These are phyloP conservation scores for Brachionus koreanus DNA, from an alignment of 1,140 invertebrate species.

Conservation along the genomic window DNA sequence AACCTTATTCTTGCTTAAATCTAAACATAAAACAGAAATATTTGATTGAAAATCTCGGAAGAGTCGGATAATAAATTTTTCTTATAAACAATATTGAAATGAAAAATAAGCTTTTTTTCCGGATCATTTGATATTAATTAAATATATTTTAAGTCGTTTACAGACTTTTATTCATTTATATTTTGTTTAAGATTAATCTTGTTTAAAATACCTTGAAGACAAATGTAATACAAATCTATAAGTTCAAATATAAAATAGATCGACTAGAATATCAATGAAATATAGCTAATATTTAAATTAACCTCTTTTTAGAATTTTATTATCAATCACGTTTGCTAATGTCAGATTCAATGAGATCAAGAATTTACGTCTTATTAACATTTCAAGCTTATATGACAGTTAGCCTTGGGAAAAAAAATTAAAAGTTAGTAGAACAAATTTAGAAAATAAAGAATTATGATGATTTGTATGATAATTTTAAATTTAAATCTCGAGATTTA, in stretches of 20 bases:
- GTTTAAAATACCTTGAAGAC: not conserved
- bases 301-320: not conserved
- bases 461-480: not conserved
- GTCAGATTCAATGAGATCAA: not conserved
- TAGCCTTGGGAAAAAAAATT: not conserved
- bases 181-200: not conserved
- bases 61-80: not conserved
- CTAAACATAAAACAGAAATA: not conserved
- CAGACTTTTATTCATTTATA: not conserved
- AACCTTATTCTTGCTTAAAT: slow-evolving; percentile 9
- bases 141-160: slow-evolving; percentile 7
- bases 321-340: not conserved
- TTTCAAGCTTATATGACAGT: not conserved
- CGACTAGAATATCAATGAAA: not conserved
- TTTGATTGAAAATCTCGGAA: not conserved
- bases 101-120: not conserved
- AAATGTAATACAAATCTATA: not conserved
- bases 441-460: not conserved
- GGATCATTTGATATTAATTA: slow-evolving; percentile 35
- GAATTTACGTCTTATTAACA: not conserved
- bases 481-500: not conserved
- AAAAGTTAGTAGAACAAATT: not conserved
- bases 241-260: not conserved
- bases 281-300: not conserved
- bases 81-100: not conserved